Evolutionary conservation across 1,140 invertebrate species (phyloP), one percentile per base, ranked within the genome.

Genomic region (Nebria ingens): DNA sequence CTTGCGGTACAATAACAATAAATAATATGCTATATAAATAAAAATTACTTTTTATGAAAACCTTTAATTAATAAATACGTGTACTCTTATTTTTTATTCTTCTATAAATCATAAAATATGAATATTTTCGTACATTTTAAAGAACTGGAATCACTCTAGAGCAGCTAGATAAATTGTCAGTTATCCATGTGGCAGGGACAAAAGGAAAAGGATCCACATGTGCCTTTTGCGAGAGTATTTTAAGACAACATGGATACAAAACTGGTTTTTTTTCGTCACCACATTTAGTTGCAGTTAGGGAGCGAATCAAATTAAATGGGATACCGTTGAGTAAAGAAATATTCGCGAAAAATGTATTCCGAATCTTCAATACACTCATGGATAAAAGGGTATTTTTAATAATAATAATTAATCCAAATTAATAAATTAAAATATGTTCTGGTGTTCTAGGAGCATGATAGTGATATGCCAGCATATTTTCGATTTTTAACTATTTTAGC

Each of bases 251-350:
- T 67, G 93, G 93, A 1, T 89, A 82, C 62, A 85, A 79, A 63
- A 99, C 96, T 0, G 97, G 97, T 2, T 93, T 99, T 65, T 99
- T 84, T 70, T 93, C 90, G 34, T 99, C 96, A 0, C 97, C 97
- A 1, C 97, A 99, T 74, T 70, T 99, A 15, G 74, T 98, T 4
- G 83, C 85, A 42, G 92, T 93, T 0, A 77, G 89, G n/a, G 97
- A 99, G 70, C 76, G 97, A 52, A 93, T 99, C 54, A 79, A 87
- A 51, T 83, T 99, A 21, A 83, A 93, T 75, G 96, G 96, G 0
- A 61, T 74, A 52, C 83, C 91, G 0, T 74, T 99, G 50, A 75
- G 75, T 19, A 78, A 88, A 63, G 70, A 80, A 0, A 68, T 78
- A 58, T 99, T 99, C 73, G 74, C 82, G 0, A 60, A 80, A 3